Evolutionary conservation across 23 tunicate genomes (phyloP), one percentile per base, ranked within the genome.

Genomic region (Phallusia fumigata): DNA sequence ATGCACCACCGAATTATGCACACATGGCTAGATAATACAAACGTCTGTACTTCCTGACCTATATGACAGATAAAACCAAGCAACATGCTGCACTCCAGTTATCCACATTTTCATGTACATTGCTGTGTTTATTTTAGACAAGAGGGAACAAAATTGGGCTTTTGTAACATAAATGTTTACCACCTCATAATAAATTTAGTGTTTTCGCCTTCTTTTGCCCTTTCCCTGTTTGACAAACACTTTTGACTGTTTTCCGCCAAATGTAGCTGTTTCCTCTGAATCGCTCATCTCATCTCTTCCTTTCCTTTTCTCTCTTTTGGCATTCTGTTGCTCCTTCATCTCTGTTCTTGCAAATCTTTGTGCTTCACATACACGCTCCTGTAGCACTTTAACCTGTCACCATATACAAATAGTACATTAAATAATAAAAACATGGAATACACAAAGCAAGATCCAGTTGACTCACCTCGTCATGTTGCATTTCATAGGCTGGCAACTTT

Each of bases 331-430:
- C 40, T 94, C 98, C 76, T 91, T 96, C 74, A 96, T 88, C 75
- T 96, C 91, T 32, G 49, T 76, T 24, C 95, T 52, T 16, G 99
- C 99, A 34, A 84, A 32, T 51, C 96, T 53, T 33, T 85, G 85
- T 16, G 99, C 99, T 47, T 96, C 99, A 10, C 80, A 33, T 31
- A 96, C 99, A 50, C 99, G 53, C 74, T 96, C 99, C 78, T 96
- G 87, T 44, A 96, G 64, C 34, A 91, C 90, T 75, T 87, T 87
- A 22, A 95, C 95, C 97, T 92, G 73, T 8, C 28, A 76, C 13
- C 15, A 58, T 1, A 21, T 6, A 58, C 16, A 58, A 58, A 21
- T 11, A 58, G 28, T 3, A 6, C 69, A 58, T 58, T 58, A 22
- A 58, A 58, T 58, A 13, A 13, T 58, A 16, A 58, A 21, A 24